Evolutionary conservation across 2,797 vertebrate genomes (phyloP).

Genomic region (Coregonus sp.): DNA sequence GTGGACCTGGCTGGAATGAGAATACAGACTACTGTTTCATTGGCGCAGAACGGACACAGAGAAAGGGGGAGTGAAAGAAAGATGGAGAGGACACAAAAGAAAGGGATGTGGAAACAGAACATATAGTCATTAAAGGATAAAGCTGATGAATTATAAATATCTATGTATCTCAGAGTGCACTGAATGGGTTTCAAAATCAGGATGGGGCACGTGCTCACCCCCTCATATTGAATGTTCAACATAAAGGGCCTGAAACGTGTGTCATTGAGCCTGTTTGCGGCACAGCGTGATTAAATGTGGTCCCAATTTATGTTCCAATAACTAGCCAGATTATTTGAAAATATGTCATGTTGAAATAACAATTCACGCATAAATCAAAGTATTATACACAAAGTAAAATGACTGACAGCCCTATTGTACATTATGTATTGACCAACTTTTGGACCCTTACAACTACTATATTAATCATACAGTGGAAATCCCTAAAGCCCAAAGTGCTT

Average conservation of each 20-base stretch:
- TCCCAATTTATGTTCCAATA: background rate
- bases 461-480: background rate
- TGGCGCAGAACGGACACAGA: background rate
- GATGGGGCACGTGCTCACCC: background rate
- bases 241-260: background rate
- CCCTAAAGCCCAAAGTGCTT: too few species aligned
- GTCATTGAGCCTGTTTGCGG: background rate
- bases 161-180: too few species aligned
- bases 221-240: background rate
- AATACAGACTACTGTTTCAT: background rate
- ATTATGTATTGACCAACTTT: background rate
- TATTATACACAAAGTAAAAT: too few species aligned
- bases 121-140: background rate
- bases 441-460: background rate
- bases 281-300: background rate
- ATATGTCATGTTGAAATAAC: background rate
- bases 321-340: background rate
- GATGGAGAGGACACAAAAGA: constrained; percentile 83
- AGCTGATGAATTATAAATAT: too few species aligned
- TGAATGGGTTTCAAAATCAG: background rate
- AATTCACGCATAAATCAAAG: background rate
- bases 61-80: constrained; percentile 74
- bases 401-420: background rate
- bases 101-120: background rate
- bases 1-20: background rate